phyloP scores from a whole-genome alignment of 2,888 invertebrate genomes.

The Romanomermis culicivorax region DNA sequence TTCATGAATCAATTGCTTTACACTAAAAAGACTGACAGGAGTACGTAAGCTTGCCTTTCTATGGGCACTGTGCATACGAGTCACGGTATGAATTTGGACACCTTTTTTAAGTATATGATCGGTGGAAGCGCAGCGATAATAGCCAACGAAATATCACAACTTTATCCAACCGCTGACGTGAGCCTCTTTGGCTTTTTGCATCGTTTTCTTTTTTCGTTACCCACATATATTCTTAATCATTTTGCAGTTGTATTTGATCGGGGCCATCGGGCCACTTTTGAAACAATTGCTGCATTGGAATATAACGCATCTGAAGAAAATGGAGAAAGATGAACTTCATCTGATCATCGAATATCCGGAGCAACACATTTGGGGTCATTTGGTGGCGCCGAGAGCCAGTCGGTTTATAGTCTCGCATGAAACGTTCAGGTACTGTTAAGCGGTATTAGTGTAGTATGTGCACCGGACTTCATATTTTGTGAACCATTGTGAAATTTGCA shows the following conservation, averaged over 20 bases:
- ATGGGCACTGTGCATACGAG: no score
- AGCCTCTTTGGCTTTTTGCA: no score
- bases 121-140: slow-evolving; percentile 36
- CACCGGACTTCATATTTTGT: no score
- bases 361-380: slow-evolving; percentile 30
- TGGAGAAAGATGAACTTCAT: slow-evolving; percentile 32
- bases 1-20: no score
- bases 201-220: no score
- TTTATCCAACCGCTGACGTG: slow-evolving; percentile 30
- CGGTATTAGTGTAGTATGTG: no score
- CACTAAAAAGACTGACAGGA: no score
- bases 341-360: slow-evolving; percentile 34
- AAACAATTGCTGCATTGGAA: slow-evolving; percentile 29
- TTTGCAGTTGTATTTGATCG: slow-evolving; percentile 31
- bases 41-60: no score
- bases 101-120: slow-evolving; percentile 28
- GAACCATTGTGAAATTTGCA: no score
- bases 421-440: slow-evolving; percentile 30
- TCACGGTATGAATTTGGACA: no score
- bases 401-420: slow-evolving; percentile 34
- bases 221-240: no score
- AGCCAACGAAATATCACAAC: slow-evolving; percentile 28
- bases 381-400: slow-evolving; percentile 30
- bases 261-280: slow-evolving; percentile 33
- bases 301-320: slow-evolving; percentile 24